These are phyloP conservation scores for Aphidius colemani DNA, from an alignment of 2,888 invertebrate genomes.

Conservation along the genomic window DNA sequence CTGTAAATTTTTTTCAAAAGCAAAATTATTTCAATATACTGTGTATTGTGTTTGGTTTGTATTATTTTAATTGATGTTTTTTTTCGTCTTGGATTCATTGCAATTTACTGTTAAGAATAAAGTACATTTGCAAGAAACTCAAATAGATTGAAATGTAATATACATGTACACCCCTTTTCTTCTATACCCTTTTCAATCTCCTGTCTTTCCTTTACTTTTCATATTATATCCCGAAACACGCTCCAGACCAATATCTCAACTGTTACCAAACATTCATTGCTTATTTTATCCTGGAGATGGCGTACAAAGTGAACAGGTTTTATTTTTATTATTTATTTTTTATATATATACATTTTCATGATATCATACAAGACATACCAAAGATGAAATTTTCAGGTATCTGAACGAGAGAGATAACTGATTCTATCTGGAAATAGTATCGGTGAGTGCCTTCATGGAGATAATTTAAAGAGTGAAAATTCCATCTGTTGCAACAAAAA, in stretches of 20 bases:
- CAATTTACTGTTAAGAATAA: conserved; percentile 28
- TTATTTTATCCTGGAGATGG: conserved; percentile 19
- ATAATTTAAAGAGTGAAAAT: too few relatives aligned
- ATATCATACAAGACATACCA: too few relatives aligned
- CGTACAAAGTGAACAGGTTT: neutral
- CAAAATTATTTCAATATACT: too few relatives aligned
- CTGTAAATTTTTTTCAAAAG: too few relatives aligned
- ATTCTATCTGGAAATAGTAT: too few relatives aligned
- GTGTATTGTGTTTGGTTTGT: neutral
- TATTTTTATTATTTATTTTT: too few relatives aligned
- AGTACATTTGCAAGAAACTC: conserved; percentile 25
- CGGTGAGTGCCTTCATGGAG: too few relatives aligned
- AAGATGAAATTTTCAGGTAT: too few relatives aligned
- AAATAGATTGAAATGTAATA: conserved; percentile 55
- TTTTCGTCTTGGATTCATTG: conserved; percentile 1
- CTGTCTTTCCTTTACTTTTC: conserved; percentile 30
- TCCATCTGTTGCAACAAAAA: too few relatives aligned
- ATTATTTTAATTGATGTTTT: neutral
- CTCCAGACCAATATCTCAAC: conserved; percentile 22
- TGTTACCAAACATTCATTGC: conserved; percentile 26
- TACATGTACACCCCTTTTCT: conserved; percentile 42
- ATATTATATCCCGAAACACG: neutral
- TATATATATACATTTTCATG: too few relatives aligned
- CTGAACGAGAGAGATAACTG: too few relatives aligned
- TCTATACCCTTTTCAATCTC: conserved; percentile 32